These are phyloP conservation scores for Pseudonaja textilis DNA, from an alignment of 2,113 vertebrate genomes.

Conservation along the genomic window DNA sequence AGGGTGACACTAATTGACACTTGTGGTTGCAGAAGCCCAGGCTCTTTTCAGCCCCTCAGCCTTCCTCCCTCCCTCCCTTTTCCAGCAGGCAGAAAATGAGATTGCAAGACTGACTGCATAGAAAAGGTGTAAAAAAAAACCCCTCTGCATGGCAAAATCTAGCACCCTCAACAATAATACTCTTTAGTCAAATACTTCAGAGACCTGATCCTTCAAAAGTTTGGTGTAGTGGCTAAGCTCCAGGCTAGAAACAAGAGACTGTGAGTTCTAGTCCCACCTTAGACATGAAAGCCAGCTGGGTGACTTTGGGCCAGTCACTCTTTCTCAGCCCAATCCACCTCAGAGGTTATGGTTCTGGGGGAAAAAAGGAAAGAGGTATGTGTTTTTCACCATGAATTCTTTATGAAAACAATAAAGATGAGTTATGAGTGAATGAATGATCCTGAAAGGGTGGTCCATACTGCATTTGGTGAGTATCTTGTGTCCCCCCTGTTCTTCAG, in stretches of 20 bases:
- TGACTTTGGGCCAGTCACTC: neutral
- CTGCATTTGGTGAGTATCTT: neutral
- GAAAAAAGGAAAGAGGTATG: neutral
- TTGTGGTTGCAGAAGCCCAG: neutral
- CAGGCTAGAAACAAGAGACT: neutral
- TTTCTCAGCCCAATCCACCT: neutral
- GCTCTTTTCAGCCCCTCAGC: neutral
- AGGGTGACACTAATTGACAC: neutral
- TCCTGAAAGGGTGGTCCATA: neutral
- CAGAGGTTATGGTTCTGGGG: neutral
- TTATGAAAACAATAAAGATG: neutral
- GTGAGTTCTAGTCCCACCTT: neutral
- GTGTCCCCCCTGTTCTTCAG: neutral
- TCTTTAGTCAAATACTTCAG: neutral
- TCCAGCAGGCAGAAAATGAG: neutral
- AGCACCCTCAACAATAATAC: neutral
- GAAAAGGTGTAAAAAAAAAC: neutral
- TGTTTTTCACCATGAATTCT: neutral
- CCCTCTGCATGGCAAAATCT: neutral
- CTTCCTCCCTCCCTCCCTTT: neutral
- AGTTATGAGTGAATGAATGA: neutral
- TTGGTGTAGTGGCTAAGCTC: neutral
- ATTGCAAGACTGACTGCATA: neutral
- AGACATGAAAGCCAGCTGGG: neutral
- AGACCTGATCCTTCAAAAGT: neutral